These are phyloP conservation scores for Lasiommata megera DNA, from an alignment of 2,888 invertebrate species.

Conservation along the genomic window DNA sequence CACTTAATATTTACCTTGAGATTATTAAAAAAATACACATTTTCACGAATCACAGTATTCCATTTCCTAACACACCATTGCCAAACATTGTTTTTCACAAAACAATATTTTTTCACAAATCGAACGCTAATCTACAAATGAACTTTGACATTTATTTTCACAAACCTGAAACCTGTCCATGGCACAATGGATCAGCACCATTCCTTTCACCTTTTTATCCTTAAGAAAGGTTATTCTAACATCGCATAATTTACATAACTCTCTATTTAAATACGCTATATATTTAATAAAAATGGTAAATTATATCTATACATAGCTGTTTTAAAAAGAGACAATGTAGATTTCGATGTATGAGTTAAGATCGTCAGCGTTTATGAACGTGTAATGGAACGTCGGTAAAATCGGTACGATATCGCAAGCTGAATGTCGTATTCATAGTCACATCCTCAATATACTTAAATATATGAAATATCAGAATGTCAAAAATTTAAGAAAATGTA, in stretches of 20 bases:
- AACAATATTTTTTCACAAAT: slow-evolving; percentile 38
- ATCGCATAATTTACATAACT: background rate
- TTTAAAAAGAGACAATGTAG: background rate
- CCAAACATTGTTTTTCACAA: slow-evolving; percentile 21
- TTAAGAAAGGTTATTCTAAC: background rate
- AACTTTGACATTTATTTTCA: slow-evolving; percentile 79
- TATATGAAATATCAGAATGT: too few relatives aligned
- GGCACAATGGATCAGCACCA: slow-evolving; percentile 54
- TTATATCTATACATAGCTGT: background rate
- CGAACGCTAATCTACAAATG: slow-evolving; percentile 46
- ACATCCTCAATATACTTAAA: too few relatives aligned
- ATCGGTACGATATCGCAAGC: slow-evolving; percentile 43
- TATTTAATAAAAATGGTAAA: background rate
- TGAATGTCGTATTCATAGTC: slow-evolving; percentile 50
- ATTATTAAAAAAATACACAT: slow-evolving; percentile 9
- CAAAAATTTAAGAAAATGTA: too few relatives aligned
- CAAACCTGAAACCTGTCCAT: slow-evolving; percentile 37
- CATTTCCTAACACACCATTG: slow-evolving; percentile 11
- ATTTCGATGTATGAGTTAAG: background rate
- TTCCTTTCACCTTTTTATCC: slow-evolving; percentile 46
- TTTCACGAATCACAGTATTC: slow-evolving; percentile 8
- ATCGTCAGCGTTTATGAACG: slow-evolving; percentile 38
- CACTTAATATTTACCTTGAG: slow-evolving; percentile 10
- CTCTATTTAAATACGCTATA: background rate
- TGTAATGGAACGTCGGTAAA: slow-evolving; percentile 66